Evolutionary conservation across 2,797 vertebrate genomes (phyloP), one percentile per base, ranked within the genome.

Genomic region (Ispidina picta): DNA sequence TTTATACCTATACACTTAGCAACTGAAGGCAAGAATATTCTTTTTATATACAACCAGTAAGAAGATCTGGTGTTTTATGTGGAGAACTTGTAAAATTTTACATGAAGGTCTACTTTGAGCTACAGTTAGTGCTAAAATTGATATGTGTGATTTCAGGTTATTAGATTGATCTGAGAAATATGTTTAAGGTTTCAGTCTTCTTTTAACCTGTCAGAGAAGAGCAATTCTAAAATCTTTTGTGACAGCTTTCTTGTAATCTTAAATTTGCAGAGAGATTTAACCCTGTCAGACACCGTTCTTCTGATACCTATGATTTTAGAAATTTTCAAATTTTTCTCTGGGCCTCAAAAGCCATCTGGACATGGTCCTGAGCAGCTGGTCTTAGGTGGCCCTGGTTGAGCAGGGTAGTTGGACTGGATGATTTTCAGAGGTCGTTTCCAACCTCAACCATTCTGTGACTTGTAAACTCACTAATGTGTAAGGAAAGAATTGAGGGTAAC

Each of bases 361-460:
- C 3, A 8, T n/a, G 6, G 10, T 48, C 8, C 46, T 69, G 33
- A 37, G n/a, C 10, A 69, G 25, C 2, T 0, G 0, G 6, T 1
- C 48, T 4, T 41, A 46, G 10, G n/a, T 5, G 0, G 5, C 4
- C 10, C 15, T 75, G 12, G 25, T 25, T 58, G n/a, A 80, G 35
- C 26, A 55, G 18, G 9, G 2, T 8, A 19, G 1, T 9, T 31
- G 31, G 33, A 56, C 20, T 8, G 37, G 12, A 8, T 35, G 20
- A 29, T 59, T 12, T 64, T 21, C 11, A 29, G 7, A 60, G 3
- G 4, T 41, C 4, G 11, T 15, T 78, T 88, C 74, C 15, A 43
- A n/a, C 13, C 8, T 52, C 16, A 68, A 6, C 15, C 5, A 12
- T 37, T 33, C 49, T 39, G 16, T 66, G 35, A 70, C 62, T 69